These are phyloP conservation scores for Halcyon senegalensis DNA, from an alignment of 2,113 vertebrate genomes.

Conservation along the genomic window DNA sequence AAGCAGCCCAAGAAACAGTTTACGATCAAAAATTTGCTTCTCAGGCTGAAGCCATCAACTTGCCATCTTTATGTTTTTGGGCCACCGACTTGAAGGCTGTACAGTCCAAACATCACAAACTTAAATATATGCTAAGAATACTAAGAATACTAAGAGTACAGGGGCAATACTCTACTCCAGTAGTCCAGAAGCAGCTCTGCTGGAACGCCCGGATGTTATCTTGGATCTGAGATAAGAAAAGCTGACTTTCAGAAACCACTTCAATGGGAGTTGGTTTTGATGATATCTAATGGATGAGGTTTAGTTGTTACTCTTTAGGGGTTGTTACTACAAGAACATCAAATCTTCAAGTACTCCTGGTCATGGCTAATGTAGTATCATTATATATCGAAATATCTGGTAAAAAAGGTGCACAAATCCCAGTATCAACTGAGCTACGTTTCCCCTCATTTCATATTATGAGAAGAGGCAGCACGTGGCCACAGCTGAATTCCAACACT, in stretches of 20 bases:
- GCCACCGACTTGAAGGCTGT: background rate
- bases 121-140: background rate
- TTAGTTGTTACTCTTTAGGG: background rate
- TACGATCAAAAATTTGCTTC: background rate
- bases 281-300: background rate
- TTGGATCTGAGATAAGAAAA: background rate
- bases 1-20: background rate
- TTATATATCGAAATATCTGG: background rate
- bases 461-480: background rate
- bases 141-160: background rate
- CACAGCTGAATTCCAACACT: background rate
- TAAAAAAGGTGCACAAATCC: background rate
- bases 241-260: background rate
- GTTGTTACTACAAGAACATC: background rate
- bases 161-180: background rate
- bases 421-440: background rate
- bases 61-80: background rate
- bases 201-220: background rate
- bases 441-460: background rate
- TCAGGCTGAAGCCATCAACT: background rate
- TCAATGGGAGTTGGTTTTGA: accelerated
- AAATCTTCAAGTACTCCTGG: background rate
- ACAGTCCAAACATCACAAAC: background rate
- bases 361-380: background rate
- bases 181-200: background rate